phyloP scores from a whole-genome alignment of 2,888 invertebrate genomes.

The Oligia fasciuncula region DNA sequence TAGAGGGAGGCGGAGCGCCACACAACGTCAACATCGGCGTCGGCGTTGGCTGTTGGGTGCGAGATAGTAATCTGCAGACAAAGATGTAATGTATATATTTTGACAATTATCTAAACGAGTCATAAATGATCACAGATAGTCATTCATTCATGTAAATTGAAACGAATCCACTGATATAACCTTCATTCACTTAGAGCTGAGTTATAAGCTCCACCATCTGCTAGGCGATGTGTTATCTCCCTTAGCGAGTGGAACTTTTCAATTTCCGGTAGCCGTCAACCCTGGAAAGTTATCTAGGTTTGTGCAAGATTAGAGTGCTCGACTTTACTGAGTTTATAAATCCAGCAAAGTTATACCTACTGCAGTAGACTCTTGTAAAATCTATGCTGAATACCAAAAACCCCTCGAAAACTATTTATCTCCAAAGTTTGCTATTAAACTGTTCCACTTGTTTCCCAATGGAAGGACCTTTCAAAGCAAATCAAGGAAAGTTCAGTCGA shows the following conservation, averaged over 20 bases:
- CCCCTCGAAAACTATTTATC: background rate
- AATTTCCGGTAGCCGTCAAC: conserved; percentile 48
- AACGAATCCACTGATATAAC: background rate
- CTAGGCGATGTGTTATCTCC: conserved; percentile 15
- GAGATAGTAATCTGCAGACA: conserved; percentile 74
- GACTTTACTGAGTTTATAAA: conserved; percentile 15
- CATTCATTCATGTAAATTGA: background rate
- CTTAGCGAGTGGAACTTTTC: conserved; percentile 39
- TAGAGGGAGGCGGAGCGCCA: conserved; percentile 91
- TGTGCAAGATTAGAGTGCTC: conserved; percentile 28
- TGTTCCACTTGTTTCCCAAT: background rate
- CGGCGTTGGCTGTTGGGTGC: conserved; percentile 78
- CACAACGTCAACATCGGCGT: conserved; percentile 85
- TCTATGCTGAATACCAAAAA: background rate
- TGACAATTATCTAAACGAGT: background rate
- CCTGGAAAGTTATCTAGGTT: conserved; percentile 33
- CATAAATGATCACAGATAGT: background rate
- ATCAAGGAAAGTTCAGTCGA: background rate
- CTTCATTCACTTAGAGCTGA: background rate
- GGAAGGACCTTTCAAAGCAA: conserved; percentile 8
- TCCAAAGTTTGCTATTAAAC: background rate
- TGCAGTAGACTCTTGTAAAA: background rate
- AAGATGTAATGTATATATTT: background rate
- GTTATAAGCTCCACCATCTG: background rate
- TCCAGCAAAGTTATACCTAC: background rate